phyloP scores from a whole-genome alignment of 2,797 vertebrate genomes.

The Crenichthys baileyi region DNA sequence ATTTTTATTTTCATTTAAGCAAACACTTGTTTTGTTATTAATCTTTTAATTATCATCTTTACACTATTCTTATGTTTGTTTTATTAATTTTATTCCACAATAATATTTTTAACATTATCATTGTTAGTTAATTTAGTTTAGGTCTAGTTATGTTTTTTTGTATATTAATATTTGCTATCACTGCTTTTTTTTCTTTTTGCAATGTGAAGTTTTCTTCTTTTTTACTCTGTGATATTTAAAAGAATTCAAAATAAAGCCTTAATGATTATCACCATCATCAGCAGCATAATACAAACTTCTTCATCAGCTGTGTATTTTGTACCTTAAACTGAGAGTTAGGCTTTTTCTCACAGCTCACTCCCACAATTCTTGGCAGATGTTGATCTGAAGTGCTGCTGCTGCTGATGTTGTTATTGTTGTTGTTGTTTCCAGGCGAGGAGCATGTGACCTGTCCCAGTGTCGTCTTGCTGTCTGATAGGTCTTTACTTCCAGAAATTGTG shows the following conservation, averaged over 20 bases:
- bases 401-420: conserved; percentile 62
- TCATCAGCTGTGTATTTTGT: conserved; percentile 30
- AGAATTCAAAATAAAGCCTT: not conserved
- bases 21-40: no score
- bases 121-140: no score
- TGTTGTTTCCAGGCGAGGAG: conserved; percentile 73
- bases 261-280: not conserved
- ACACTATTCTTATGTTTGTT: no score
- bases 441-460: conserved; percentile 23
- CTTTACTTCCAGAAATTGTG: conserved; percentile 76
- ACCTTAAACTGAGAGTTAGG: conserved; percentile 81
- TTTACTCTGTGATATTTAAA: not conserved
- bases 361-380: conserved; percentile 76
- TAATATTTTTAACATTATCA: not conserved
- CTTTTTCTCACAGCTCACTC: conserved; percentile 79
- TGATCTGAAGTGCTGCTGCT: conserved; percentile 47
- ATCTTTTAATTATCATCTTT: no score
- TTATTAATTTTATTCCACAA: not conserved
- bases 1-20: no score
- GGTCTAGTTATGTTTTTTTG: no score
- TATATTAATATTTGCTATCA: no score
- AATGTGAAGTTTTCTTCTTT: not conserved
- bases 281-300: not conserved
- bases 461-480: conserved; percentile 41
- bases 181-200: no score